Evolutionary conservation across 2,113 vertebrate genomes (phyloP).

Genomic region (Erpornis zantholeuca): DNA sequence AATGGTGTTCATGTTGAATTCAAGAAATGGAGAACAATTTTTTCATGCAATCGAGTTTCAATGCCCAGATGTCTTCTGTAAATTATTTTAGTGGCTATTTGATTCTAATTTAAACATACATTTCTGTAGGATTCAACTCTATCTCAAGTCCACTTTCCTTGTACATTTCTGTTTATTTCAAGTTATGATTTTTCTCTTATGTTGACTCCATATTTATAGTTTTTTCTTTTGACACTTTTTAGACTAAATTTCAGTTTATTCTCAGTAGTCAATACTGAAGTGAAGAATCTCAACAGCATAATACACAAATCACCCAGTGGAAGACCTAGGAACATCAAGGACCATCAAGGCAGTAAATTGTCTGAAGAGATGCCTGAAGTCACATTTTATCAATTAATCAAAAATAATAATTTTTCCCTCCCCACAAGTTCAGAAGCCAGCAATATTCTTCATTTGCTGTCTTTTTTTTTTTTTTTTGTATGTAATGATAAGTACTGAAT

Average conservation of each 20-base stretch:
- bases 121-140: slow-evolving; percentile 37
- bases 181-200: background rate
- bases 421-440: background rate
- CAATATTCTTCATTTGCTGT: background rate
- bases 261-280: background rate
- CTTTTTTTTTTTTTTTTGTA: background rate
- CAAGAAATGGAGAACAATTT: slow-evolving; percentile 63
- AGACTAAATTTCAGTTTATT: background rate
- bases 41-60: slow-evolving; percentile 4
- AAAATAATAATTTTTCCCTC: background rate
- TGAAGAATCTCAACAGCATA: background rate
- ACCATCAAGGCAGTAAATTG: background rate
- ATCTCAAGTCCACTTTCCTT: background rate
- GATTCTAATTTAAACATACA: slow-evolving; percentile 67
- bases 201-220: background rate
- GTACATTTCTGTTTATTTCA: slow-evolving; percentile 47
- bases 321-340: background rate
- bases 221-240: background rate
- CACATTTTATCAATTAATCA: background rate
- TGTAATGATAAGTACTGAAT: background rate
- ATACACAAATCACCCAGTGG: background rate
- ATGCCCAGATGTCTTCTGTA: slow-evolving; percentile 33
- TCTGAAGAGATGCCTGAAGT: background rate
- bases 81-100: slow-evolving; percentile 67
- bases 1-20: slow-evolving; percentile 57